These are phyloP conservation scores for Drosophila kanapiae DNA, from an alignment of 1,140 invertebrate genomes.

Conservation along the genomic window DNA sequence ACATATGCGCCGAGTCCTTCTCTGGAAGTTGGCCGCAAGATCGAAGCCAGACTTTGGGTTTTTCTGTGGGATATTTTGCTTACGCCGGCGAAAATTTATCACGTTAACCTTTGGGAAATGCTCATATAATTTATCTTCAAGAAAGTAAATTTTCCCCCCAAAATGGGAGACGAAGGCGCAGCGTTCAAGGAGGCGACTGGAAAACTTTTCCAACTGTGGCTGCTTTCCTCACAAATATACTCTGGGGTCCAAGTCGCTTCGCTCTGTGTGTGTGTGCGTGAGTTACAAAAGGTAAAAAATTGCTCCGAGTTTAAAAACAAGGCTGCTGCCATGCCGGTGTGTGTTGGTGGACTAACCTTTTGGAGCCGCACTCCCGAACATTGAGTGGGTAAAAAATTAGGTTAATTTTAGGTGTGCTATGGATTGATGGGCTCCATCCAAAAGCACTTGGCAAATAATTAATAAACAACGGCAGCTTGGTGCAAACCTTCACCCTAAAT, in stretches of 20 bases:
- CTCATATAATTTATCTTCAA: constrained; percentile 82
- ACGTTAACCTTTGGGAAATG: constrained; percentile 83
- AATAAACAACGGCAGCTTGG: constrained; percentile 56
- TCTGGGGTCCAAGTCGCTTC: constrained; percentile 49
- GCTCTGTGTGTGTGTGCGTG: constrained; percentile 17
- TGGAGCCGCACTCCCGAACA: constrained; percentile 15
- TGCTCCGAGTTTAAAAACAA: constrained; percentile 63
- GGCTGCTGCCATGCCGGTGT: constrained; percentile 10
- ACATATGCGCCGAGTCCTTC: constrained; percentile 48
- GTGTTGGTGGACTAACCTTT: constrained; percentile 35
- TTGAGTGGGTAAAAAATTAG: constrained; percentile 74
- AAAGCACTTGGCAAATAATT: constrained; percentile 81
- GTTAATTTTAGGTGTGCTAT: constrained; percentile 70
- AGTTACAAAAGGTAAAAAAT: constrained; percentile 65
- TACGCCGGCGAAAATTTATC: constrained; percentile 80
- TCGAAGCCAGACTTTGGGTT: constrained; percentile 72
- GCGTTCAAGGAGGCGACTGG: constrained; percentile 40
- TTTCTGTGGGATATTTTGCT: constrained; percentile 74
- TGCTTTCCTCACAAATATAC: constrained; percentile 66
- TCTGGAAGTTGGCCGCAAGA: constrained; percentile 65
- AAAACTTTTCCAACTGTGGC: constrained; percentile 64
- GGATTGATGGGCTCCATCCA: constrained; percentile 73
- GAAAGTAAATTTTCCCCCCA: constrained; percentile 74
- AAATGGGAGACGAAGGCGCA: constrained; percentile 34
- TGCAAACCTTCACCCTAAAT: background rate